Percentiles rank a stretch among this genome's conserved stretches.
Conservation (phyloP, 2,113 vertebrate species). For the Girardinichthys multiradiatus region DNA sequence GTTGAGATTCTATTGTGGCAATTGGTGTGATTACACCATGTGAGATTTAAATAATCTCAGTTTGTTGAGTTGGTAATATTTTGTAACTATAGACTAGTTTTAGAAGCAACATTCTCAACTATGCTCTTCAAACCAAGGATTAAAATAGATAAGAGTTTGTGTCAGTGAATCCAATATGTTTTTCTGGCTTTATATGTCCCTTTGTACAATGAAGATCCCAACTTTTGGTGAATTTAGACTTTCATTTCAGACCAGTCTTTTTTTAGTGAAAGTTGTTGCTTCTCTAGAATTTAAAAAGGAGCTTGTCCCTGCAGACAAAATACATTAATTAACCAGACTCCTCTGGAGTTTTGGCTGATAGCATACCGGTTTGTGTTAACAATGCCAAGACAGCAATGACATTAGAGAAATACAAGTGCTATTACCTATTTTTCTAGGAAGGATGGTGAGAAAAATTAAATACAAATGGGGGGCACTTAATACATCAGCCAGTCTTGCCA, state of each 20-base stretch:
- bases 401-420: too few relatives aligned
- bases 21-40: conserved; percentile 66
- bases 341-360: not conserved
- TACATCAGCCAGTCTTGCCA: not conserved
- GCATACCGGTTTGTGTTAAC: not conserved
- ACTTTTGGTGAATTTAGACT: not conserved
- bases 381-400: not conserved
- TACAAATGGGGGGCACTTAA: not conserved
- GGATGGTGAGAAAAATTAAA: not conserved
- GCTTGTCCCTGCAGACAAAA: not conserved
- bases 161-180: conserved; percentile 32
- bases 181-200: conserved; percentile 35
- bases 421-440: not conserved
- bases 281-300: not conserved
- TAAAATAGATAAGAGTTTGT: conserved; percentile 57
- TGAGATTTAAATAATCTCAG: conserved; percentile 79
- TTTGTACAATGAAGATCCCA: not conserved
- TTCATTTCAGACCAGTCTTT: conserved; percentile 2
- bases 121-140: conserved; percentile 56
- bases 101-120: conserved; percentile 61
- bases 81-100: conserved; percentile 77
- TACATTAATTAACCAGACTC: not conserved
- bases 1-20: conserved; percentile 71
- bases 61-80: conserved; percentile 73
- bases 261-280: not conserved